These are phyloP conservation scores for Drosophila borealis DNA, from an alignment of 2,888 invertebrate species.

Conservation along the genomic window DNA sequence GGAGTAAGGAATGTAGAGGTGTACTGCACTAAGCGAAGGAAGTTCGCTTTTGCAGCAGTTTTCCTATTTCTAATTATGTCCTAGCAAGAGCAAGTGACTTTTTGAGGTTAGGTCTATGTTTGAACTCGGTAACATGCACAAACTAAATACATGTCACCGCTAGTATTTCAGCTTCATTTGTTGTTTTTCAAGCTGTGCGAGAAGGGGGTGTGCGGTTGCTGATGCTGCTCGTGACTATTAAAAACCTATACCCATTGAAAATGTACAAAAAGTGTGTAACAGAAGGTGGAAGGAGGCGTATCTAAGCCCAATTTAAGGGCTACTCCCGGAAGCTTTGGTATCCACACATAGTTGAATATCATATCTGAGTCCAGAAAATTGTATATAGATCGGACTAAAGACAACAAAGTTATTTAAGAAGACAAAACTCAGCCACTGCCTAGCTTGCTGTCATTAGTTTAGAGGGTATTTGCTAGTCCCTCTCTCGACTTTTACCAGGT, in stretches of 20 bases:
- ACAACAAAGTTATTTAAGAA: too few species aligned
- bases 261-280: too few species aligned
- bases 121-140: slow-evolving; percentile 2
- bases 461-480: not conserved
- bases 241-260: not conserved
- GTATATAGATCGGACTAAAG: too few species aligned
- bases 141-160: slow-evolving; percentile 7
- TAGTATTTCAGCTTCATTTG: slow-evolving; percentile 55
- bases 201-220: not conserved
- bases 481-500: slow-evolving; percentile 10
- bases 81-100: slow-evolving; percentile 54
- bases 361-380: too few species aligned
- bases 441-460: fast-evolving
- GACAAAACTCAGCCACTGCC: too few species aligned
- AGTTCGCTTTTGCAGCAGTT: slow-evolving; percentile 61
- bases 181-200: slow-evolving; percentile 21
- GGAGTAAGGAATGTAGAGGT: not conserved
- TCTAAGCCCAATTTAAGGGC: too few species aligned
- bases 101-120: slow-evolving; percentile 55
- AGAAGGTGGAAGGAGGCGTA: not conserved
- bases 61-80: slow-evolving; percentile 73
- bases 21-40: slow-evolving; percentile 15
- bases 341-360: too few species aligned
- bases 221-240: not conserved
- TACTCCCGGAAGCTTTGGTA: too few species aligned